Evolutionary conservation across 2,888 invertebrate genomes (phyloP).

Genomic region (Epistrophella euchroma): DNA sequence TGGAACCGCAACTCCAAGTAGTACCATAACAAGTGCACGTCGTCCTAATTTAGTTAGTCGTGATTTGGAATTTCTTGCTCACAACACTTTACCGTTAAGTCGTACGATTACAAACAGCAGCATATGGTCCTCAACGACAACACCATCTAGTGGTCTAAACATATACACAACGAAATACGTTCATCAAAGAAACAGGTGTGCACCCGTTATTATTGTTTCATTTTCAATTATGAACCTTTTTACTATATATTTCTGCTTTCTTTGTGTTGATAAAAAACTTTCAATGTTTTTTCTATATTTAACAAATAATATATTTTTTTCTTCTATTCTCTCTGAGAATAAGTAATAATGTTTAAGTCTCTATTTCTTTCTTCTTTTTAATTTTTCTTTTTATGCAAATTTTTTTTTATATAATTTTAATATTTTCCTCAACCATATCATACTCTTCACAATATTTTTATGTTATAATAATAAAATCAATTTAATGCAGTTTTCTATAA

Average conservation of each 20-base stretch:
- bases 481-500: too few relatives aligned
- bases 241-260: background rate
- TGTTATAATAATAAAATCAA: too few relatives aligned
- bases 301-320: too few relatives aligned
- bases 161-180: slow-evolving; percentile 56
- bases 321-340: too few relatives aligned
- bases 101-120: slow-evolving; percentile 50
- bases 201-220: slow-evolving; percentile 45
- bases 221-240: slow-evolving; percentile 1
- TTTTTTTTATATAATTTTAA: too few relatives aligned
- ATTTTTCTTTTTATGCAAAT: too few relatives aligned
- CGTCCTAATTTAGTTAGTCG: slow-evolving; percentile 67
- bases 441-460: too few relatives aligned
- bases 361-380: too few relatives aligned
- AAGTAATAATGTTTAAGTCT: too few relatives aligned
- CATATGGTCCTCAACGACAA: background rate
- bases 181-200: slow-evolving; percentile 73
- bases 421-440: too few relatives aligned
- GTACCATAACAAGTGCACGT: slow-evolving; percentile 52
- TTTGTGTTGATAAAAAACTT: background rate
- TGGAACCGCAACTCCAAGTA: slow-evolving; percentile 27
- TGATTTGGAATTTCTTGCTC: slow-evolving; percentile 68
- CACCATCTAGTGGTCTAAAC: slow-evolving; percentile 46
- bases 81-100: slow-evolving; percentile 61
- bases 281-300: too few relatives aligned